These are phyloP conservation scores for Gryllus bimaculatus DNA, from an alignment of 1,140 invertebrate genomes.

Conservation along the genomic window DNA sequence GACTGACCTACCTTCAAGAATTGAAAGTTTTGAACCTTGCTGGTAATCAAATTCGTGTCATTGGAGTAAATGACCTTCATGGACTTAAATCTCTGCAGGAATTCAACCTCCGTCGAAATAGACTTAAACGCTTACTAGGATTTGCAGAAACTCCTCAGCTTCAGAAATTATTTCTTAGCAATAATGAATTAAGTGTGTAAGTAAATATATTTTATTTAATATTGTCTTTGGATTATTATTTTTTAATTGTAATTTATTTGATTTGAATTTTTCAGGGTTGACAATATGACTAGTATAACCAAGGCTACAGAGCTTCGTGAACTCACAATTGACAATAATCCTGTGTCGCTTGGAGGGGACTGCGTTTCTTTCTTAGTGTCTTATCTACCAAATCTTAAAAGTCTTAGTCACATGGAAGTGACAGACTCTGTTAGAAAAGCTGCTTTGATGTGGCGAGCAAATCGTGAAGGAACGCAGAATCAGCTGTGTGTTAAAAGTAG, in stretches of 20 bases:
- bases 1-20: conserved; percentile 49
- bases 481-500: conserved; percentile 48
- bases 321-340: conserved; percentile 80
- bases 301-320: conserved; percentile 64
- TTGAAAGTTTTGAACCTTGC: conserved; percentile 85
- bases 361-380: conserved; percentile 70
- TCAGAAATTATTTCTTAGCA: conserved; percentile 72
- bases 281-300: conserved; percentile 66
- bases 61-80: conserved; percentile 61
- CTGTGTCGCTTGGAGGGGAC: conserved; percentile 60
- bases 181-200: conserved; percentile 73
- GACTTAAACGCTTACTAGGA: conserved; percentile 66
- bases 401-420: conserved; percentile 55
- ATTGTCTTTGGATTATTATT: conserved; percentile 2
- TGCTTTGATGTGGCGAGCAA: conserved; percentile 62
- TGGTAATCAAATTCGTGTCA: conserved; percentile 71
- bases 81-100: conserved; percentile 69
- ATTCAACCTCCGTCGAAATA: conserved; percentile 78
- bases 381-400: conserved; percentile 57
- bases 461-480: conserved; percentile 59
- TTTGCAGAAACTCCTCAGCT: conserved; percentile 71
- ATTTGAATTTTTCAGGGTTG: conserved; percentile 46
- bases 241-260: background rate
- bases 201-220: conserved; percentile 23
- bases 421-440: conserved; percentile 63